Evolutionary conservation across 2,888 invertebrate species (phyloP).

Genomic region (Troides helena): DNA sequence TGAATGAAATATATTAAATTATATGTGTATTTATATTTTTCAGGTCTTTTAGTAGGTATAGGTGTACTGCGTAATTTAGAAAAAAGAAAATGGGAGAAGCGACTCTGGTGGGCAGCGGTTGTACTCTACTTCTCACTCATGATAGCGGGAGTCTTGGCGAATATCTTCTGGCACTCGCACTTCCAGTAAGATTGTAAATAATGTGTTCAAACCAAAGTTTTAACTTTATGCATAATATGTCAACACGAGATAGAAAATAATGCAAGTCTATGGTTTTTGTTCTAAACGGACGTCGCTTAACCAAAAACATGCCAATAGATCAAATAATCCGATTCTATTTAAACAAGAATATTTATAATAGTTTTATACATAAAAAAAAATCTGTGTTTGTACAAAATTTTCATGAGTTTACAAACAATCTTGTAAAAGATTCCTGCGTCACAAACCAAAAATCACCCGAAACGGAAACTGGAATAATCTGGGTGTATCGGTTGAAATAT

Average conservation of each 20-base stretch:
- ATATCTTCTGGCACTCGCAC: conserved; percentile 81
- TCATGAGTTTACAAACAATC: too few species aligned
- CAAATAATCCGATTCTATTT: conserved; percentile 12
- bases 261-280: conserved; percentile 4
- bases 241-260: not conserved
- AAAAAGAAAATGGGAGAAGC: conserved; percentile 88
- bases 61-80: conserved; percentile 91
- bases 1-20: too few species aligned
- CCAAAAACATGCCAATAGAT: conserved; percentile 22
- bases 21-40: not conserved
- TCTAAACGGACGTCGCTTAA: not conserved
- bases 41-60: conserved; percentile 90
- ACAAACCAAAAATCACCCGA: too few species aligned
- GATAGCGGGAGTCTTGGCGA: conserved; percentile 86
- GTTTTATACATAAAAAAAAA: too few species aligned
- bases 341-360: not conserved
- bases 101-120: conserved; percentile 90
- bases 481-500: too few species aligned
- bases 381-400: too few species aligned
- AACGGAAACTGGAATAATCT: too few species aligned
- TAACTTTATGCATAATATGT: conserved; percentile 8
- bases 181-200: conserved; percentile 32
- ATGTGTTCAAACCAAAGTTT: conserved; percentile 14
- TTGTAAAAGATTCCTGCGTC: too few species aligned
- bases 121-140: conserved; percentile 85